A percentile compares a stretch with the other conserved stretches of the same genome.
phyloP scores from a whole-genome alignment of 2,113 vertebrate genomes.

The Anoplopoma fimbria region DNA sequence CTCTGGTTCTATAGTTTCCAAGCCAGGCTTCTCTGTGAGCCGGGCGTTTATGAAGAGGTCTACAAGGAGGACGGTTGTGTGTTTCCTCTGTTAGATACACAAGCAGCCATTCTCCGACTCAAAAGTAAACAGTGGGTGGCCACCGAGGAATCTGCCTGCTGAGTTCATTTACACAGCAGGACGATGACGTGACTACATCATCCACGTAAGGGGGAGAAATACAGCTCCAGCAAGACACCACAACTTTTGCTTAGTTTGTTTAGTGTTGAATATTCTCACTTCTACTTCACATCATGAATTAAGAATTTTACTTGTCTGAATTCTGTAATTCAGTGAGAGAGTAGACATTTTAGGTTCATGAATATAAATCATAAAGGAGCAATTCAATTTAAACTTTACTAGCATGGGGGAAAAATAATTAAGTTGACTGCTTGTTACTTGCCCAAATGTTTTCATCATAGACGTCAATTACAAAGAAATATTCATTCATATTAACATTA shows the following conservation, averaged over 20 bases:
- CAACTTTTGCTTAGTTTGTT: background rate
- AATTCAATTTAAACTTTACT: background rate
- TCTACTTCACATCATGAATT: background rate
- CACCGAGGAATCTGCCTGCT: conserved; percentile 37
- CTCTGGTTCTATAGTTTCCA: conserved; percentile 26
- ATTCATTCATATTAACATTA: background rate
- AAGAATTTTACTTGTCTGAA: background rate
- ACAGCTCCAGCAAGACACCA: background rate
- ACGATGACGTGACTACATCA: conserved; percentile 12
- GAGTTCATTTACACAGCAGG: conserved; percentile 42
- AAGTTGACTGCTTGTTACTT: background rate
- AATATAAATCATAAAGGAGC: background rate
- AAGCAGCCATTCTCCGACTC: conserved; percentile 26
- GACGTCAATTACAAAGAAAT: background rate
- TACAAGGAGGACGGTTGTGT: conserved; percentile 15
- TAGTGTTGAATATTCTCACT: background rate
- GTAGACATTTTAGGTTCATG: background rate
- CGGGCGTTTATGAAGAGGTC: conserved; percentile 14
- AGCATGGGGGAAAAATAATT: background rate
- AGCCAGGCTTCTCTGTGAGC: conserved; percentile 38
- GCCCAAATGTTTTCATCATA: background rate
- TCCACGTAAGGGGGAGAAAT: background rate
- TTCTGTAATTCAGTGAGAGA: background rate
- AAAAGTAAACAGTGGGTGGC: conserved; percentile 50
- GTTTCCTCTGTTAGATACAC: conserved; percentile 43